phyloP scores from a whole-genome alignment of 2,113 vertebrate species.

The Mohoua ochrocephala region DNA sequence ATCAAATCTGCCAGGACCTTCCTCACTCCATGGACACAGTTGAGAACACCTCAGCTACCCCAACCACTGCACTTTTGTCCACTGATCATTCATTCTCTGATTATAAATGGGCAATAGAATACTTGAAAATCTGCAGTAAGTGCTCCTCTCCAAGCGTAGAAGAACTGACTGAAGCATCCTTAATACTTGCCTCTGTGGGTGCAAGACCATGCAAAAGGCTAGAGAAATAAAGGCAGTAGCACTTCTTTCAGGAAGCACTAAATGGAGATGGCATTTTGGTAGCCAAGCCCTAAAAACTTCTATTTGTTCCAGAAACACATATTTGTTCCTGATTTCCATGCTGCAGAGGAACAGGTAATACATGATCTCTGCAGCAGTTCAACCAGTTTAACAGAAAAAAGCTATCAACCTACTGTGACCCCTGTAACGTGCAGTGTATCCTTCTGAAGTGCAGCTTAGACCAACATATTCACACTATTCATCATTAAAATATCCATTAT shows the following conservation, averaged over 20 bases:
- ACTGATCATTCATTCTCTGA: not conserved
- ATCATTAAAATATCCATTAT: not conserved
- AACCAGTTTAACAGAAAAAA: not conserved
- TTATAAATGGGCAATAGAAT: not conserved
- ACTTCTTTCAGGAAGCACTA: not conserved
- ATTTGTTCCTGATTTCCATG: not conserved
- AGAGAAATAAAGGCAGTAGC: not conserved
- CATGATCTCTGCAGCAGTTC: not conserved
- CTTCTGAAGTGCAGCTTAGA: not conserved
- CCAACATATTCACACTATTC: not conserved
- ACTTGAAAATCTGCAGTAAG: not conserved
- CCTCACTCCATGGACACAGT: not conserved
- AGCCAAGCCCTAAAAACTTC: not conserved
- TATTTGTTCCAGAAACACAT: not conserved
- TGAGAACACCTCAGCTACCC: not conserved
- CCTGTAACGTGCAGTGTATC: not conserved
- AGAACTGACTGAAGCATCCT: not conserved
- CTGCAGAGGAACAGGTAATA: not conserved
- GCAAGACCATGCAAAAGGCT: not conserved
- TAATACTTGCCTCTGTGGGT: not conserved
- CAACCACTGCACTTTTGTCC: not conserved
- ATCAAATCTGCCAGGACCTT: not conserved
- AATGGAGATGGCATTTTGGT: not conserved
- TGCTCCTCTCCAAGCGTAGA: not conserved
- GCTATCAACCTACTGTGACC: fast-evolving